A percentile compares a stretch with the other conserved stretches of the same genome.
These are phyloP conservation scores for Zaprionus capensis DNA, from an alignment of 1,140 invertebrate genomes.

Conservation along the genomic window DNA sequence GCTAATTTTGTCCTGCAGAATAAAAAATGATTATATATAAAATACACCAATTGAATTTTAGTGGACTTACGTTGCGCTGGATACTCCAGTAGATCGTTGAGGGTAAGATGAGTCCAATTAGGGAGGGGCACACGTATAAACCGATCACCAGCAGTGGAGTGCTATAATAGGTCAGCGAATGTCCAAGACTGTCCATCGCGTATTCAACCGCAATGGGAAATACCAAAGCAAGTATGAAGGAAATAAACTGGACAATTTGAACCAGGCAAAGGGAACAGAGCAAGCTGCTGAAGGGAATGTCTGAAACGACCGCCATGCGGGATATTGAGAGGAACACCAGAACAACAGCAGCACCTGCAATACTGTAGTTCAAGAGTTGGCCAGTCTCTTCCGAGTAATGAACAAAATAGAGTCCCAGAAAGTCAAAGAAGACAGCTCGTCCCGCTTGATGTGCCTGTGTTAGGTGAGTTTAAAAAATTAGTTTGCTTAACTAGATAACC, in stretches of 20 bases:
- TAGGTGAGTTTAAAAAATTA: constrained; percentile 55
- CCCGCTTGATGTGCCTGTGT: constrained; percentile 71
- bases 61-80: neutral
- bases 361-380: constrained; percentile 85
- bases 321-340: constrained; percentile 82
- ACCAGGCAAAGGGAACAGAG: constrained; percentile 42
- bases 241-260: constrained; percentile 42
- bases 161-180: constrained; percentile 88
- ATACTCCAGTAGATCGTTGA: constrained; percentile 74
- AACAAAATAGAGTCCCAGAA: constrained; percentile 90
- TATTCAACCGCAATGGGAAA: constrained; percentile 85
- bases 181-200: constrained; percentile 71
- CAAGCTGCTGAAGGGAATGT: constrained; percentile 29
- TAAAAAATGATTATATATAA: neutral
- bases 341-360: constrained; percentile 83
- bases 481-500: too few species aligned
- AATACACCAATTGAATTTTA: neutral
- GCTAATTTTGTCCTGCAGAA: constrained; percentile 46
- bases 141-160: constrained; percentile 87
- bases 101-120: constrained; percentile 55
- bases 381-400: constrained; percentile 86
- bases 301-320: constrained; percentile 45
- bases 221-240: constrained; percentile 82
- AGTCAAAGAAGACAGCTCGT: constrained; percentile 91
- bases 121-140: constrained; percentile 83